These are phyloP conservation scores for Scartelaos histophorus DNA, from an alignment of 2,113 vertebrate species.

Conservation along the genomic window DNA sequence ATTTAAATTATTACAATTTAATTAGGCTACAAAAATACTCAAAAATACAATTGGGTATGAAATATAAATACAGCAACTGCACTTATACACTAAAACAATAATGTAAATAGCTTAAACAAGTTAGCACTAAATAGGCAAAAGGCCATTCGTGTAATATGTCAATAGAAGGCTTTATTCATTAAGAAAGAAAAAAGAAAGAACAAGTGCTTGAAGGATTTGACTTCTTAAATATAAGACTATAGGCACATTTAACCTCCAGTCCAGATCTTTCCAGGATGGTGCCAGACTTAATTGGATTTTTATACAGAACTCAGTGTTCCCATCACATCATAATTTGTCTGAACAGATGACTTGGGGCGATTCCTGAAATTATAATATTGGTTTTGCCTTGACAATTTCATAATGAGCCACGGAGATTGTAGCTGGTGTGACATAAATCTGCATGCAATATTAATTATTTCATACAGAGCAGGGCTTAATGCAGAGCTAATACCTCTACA, in stretches of 20 bases:
- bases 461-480: slow-evolving; percentile 1
- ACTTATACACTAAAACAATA: too few species aligned
- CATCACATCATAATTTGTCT: slow-evolving; percentile 54
- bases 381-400: slow-evolving; percentile 20
- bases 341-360: slow-evolving; percentile 30
- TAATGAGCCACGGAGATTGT: slow-evolving; percentile 44
- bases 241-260: neutral
- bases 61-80: too few species aligned
- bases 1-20: too few species aligned
- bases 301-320: slow-evolving; percentile 39
- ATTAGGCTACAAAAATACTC: too few species aligned
- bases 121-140: too few species aligned
- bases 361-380: slow-evolving; percentile 49
- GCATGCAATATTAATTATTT: slow-evolving; percentile 48
- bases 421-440: slow-evolving; percentile 18
- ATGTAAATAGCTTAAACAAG: too few species aligned
- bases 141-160: too few species aligned
- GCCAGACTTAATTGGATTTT: slow-evolving; percentile 16
- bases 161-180: neutral
- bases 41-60: too few species aligned
- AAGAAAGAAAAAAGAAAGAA: neutral
- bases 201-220: too few species aligned
- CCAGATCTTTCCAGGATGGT: slow-evolving; percentile 23
- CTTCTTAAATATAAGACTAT: neutral
- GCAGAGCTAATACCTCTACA: neutral